Base-by-base conservation (phyloP, 2,113 vertebrate species). In the Zingel zingel region DNA sequence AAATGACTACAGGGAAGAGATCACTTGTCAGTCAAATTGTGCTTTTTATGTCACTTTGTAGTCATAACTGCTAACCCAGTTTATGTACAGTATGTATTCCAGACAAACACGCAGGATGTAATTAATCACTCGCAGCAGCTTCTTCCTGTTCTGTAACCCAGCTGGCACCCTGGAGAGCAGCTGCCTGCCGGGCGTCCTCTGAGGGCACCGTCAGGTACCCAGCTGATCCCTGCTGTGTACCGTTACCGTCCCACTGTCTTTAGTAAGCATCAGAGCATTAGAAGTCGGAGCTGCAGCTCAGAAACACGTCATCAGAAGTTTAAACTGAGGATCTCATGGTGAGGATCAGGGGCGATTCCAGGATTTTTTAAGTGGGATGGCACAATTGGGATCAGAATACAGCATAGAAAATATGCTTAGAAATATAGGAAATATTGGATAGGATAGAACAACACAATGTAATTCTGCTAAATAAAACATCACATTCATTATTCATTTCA, bases 151-250 rank as follows among this genome's bases (percentile, higher is more conserved):
- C 33, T 43, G 12, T 57, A 23, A 56, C 21, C 21, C 10, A 14
- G 30, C 67, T 57, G 54, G 43, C n/a, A 30, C 39, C 48, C n/a
- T 47, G 39, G 3, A 25, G 53, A 21, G 33, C 14, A 5, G 68
- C 68, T 11, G 7, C 53, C 4, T 23, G 43, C 64, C 16, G 64
- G 15, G 30, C 5, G 30, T 33, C 39, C 16, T 30, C 43, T 59
- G 25, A 48, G 70, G 70, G 48, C 70, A 48, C 43, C 18, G 0
- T 36, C 45, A 62, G 15, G 45, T 51, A 7, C 66, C 66, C 18
- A 33, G 66, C 45, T 25, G 18, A 48, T n/a, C 66, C 66, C 67
- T 16, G 27, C 62, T 45, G 62, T 64, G 62, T 36, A 43, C 36
- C 11, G 11, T 13, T 23, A n/a, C 6, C 61, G 15, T 66, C 43